Base-by-base conservation (phyloP, 2,113 vertebrate species). In the Gnathonemus longibarbis region DNA sequence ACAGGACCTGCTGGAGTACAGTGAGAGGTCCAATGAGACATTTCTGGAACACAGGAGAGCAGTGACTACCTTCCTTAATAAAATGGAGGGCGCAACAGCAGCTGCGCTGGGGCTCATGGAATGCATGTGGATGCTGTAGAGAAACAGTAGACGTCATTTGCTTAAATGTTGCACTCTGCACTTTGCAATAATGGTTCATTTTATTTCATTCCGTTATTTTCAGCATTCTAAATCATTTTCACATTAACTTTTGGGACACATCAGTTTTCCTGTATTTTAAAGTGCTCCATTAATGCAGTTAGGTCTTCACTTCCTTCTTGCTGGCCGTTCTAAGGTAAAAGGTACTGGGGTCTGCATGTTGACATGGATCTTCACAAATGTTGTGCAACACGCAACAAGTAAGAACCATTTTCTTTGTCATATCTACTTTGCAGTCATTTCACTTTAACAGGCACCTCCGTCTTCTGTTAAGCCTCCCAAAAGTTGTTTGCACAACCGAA, bases 381-480 rank as follows among this genome's bases (percentile, higher is more conserved):
- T 91, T 91, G 56, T 58, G 7, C 56, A 2, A 58, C 56, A 56
- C 1, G 11, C 53, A 8, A 58, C 21, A 58, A n/a, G 21, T 58
- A 21, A 58, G 6, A 88, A 88, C 3, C 88, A 90, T 90, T 74
- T 87, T 89, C 66, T 89, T 89, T 31, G 53, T 88, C 46, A 91
- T 31, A 15, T 90, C 80, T 21, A 90, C 53, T 83, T 90, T 91
- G 85, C 90, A 84, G 88, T 90, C 83, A 84, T 88, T 92, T 24
- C 88, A 88, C 58, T 88, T 92, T 39, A 89, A 84, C 31, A 91
- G 90, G 46, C 90, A 92, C 17, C 46, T 90, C 89, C 52, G 88
- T 58, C 48, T 45, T 56, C 77, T 89, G 58, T 89, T 84, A 35
- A 90, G 56, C 31, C 86, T 90, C 39, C 52, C 42, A 85, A 88